Conservation (phyloP, 2,888 invertebrate species). For the Thyatira batis region DNA sequence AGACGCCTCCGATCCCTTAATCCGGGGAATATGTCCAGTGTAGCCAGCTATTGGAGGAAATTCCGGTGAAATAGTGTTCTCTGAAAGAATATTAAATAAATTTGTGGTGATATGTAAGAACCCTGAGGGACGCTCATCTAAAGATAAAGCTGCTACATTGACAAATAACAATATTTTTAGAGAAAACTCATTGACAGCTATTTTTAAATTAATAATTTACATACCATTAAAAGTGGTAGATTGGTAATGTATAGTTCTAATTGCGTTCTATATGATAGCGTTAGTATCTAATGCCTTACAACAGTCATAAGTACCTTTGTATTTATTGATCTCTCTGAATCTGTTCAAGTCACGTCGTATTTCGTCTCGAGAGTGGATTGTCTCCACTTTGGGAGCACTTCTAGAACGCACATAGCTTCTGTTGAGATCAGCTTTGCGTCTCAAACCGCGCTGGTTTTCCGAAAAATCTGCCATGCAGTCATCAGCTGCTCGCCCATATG, state of each 20-base stretch:
- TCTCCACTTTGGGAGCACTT: conserved; percentile 82
- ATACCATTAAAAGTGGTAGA: neutral
- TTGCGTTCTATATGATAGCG: neutral
- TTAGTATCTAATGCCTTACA: neutral
- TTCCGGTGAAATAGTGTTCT: conserved; percentile 85
- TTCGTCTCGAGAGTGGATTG: conserved; percentile 80
- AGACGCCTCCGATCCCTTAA: conserved; percentile 85
- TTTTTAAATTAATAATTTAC: neutral
- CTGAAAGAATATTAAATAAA: conserved; percentile 58
- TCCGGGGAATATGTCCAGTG: conserved; percentile 87
- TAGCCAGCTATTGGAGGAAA: conserved; percentile 88
- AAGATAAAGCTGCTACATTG: neutral
- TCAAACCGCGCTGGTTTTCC: conserved; percentile 66
- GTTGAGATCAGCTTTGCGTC: conserved; percentile 68
- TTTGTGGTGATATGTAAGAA: neutral
- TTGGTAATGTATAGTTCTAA: neutral
- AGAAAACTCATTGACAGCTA: too few species aligned
- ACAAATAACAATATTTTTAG: too few species aligned
- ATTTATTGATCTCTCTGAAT: conserved; percentile 78
- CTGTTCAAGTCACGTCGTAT: conserved; percentile 75
- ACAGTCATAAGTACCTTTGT: conserved; percentile 66
- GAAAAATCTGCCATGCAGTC: conserved; percentile 83
- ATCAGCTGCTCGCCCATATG: conserved; percentile 82
- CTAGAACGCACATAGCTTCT: conserved; percentile 72
- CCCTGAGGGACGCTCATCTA: conserved; percentile 21